Base-by-base conservation (phyloP, 2,888 invertebrate genomes). In the Clepsis dumicolana region DNA sequence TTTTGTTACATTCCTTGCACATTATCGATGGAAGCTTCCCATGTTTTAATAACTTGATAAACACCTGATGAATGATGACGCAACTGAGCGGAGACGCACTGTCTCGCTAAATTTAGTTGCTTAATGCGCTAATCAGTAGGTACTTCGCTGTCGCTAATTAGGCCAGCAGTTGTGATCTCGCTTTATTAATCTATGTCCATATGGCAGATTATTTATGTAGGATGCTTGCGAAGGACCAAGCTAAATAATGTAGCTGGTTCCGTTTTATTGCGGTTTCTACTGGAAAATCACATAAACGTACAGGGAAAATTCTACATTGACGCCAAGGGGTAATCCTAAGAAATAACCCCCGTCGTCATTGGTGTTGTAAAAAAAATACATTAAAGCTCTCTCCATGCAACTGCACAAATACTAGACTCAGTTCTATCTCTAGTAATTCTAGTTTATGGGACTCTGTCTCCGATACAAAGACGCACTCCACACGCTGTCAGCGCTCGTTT, bases 81-180 rank as follows among this genome's bases (percentile, higher is more conserved):
- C 48, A 48, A 48, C 21, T 48, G 21, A 48, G 10, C 14, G 48
- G 10, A 48, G 48, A 48, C 48, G 48, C 48, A 48, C 21, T 48
- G 48, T 48, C 44, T 48, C 18, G 21, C 21, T 48, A 12, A 21
- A 14, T 21, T 48, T 48, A 21, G 21, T 16, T 12, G 0, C 21
- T 21, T 48, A 18, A 48, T 21, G 10, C 3, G 21, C 18, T 2
- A 48, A 48, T 21, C 12, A 48, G 48, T 16, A 41, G n/a, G n/a
- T n/a, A n/a, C n/a, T n/a, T n/a, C 16, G 41, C 41, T 16, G 7
- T 16, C 41, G 14, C 41, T 41, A 16, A 16, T 4, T 16, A n/a
- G 16, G 16, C 41, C 8, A 7, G 21, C 21, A 18, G 21, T 18
- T 21, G 48, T 12, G 48, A 21, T 48, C 48, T 10, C 3, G 21